These are phyloP conservation scores for Vollenhovia emeryi DNA, from an alignment of 1,140 invertebrate species.

Conservation along the genomic window DNA sequence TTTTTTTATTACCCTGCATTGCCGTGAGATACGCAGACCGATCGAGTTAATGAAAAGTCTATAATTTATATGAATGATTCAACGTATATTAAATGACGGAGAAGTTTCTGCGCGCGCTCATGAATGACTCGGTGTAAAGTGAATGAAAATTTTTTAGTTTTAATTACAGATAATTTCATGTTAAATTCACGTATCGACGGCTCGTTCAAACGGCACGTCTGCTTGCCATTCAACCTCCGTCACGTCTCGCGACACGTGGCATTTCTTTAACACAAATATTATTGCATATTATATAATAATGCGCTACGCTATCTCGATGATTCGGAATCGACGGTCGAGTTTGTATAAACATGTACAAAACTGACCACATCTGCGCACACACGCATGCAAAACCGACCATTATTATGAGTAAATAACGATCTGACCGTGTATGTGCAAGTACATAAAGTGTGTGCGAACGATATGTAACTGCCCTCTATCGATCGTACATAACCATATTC, in stretches of 20 bases:
- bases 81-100: background rate
- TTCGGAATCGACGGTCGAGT: constrained; percentile 42
- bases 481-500: constrained; percentile 59
- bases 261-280: constrained; percentile 51
- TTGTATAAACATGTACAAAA: constrained; percentile 33
- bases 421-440: constrained; percentile 52
- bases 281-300: constrained; percentile 50
- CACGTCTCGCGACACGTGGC: background rate
- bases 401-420: constrained; percentile 65
- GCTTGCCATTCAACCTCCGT: constrained; percentile 1
- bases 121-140: background rate
- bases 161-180: background rate
- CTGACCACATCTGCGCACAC: constrained; percentile 20
- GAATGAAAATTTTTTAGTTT: constrained; percentile 14
- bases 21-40: background rate
- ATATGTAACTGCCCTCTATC: constrained; percentile 41
- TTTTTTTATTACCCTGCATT: constrained; percentile 21
- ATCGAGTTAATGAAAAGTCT: constrained; percentile 37
- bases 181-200: background rate
- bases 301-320: constrained; percentile 19
- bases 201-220: background rate
- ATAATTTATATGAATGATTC: constrained; percentile 19
- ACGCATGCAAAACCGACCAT: constrained; percentile 51
- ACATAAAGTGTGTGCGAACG: constrained; percentile 27
- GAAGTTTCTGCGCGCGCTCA: background rate